Percentiles rank a stretch among this genome's conserved stretches.
Evolutionary conservation across 2,113 vertebrate species (phyloP).

Genomic region (Tilapia sparmanii): DNA sequence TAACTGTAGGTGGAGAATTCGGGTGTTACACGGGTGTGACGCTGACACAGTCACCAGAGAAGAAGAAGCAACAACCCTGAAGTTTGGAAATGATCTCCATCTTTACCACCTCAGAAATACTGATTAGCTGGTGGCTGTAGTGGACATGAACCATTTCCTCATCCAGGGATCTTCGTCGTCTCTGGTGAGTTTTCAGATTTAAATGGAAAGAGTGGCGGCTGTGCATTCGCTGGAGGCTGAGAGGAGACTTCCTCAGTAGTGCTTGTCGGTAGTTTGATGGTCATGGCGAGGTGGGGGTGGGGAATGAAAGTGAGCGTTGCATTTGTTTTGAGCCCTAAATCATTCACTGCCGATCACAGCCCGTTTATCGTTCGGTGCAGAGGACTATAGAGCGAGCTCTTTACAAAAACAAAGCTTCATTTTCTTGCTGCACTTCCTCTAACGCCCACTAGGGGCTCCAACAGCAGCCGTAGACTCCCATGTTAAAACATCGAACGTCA

Average conservation of each 20-base stretch:
- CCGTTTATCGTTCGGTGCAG: background rate
- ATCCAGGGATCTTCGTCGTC: rapidly evolving
- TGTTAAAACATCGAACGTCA: rapidly evolving
- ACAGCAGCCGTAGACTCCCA: background rate
- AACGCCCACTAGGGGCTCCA: background rate
- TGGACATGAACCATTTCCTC: rapidly evolving
- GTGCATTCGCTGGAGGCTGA: background rate
- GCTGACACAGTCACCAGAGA: background rate
- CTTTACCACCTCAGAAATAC: background rate
- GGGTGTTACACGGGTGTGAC: background rate
- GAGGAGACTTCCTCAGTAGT: background rate
- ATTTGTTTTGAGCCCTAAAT: background rate
- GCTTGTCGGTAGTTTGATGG: background rate
- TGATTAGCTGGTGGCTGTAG: background rate
- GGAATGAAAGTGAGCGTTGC: background rate
- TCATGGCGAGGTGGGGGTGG: background rate
- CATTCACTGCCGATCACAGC: background rate
- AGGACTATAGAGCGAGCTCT: background rate
- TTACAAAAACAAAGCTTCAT: background rate
- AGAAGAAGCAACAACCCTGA: background rate
- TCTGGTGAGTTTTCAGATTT: background rate
- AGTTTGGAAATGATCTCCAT: background rate
- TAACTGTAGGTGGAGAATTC: background rate
- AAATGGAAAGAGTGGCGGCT: background rate
- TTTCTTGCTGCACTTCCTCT: background rate